A percentile compares a stretch with the other conserved stretches of the same genome.
These are phyloP conservation scores for Sandelia bainsii DNA, from an alignment of 2,797 vertebrate species.

Conservation along the genomic window DNA sequence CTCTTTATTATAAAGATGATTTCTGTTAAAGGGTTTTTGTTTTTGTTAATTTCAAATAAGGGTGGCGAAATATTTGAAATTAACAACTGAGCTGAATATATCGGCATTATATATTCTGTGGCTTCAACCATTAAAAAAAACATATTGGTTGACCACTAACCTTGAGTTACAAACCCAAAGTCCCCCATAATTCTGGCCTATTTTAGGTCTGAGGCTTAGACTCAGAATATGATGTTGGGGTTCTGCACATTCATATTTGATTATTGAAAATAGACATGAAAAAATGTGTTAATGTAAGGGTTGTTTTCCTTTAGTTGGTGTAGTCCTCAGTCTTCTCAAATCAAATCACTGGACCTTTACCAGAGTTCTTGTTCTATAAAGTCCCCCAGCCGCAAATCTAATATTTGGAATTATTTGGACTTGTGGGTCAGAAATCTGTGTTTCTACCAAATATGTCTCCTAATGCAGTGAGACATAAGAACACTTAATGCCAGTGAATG, in stretches of 20 bases:
- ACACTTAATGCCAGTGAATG: slow-evolving; percentile 73
- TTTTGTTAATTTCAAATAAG: no score
- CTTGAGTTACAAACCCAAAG: neutral
- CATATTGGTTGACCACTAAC: no score
- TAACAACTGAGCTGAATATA: no score
- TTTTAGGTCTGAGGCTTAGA: neutral
- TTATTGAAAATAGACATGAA: slow-evolving; percentile 11
- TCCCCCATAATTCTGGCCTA: neutral
- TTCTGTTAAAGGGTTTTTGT: no score
- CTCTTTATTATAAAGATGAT: no score
- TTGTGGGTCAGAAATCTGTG: slow-evolving; percentile 55
- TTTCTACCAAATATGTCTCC: slow-evolving; percentile 56
- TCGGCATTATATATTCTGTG: no score
- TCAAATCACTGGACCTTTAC: slow-evolving; percentile 26
- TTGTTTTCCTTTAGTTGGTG: slow-evolving; percentile 1
- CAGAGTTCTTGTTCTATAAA: slow-evolving; percentile 43
- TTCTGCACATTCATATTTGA: neutral
- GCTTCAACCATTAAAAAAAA: no score
- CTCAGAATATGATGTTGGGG: neutral
- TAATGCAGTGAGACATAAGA: slow-evolving; percentile 60
- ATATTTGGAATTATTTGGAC: slow-evolving; percentile 56
- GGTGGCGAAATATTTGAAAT: no score
- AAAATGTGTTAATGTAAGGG: neutral
- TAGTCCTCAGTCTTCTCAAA: slow-evolving; percentile 22
- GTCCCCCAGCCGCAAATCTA: slow-evolving; percentile 59